phyloP scores from a whole-genome alignment of 2,888 invertebrate genomes.

The Heliconius aoede region DNA sequence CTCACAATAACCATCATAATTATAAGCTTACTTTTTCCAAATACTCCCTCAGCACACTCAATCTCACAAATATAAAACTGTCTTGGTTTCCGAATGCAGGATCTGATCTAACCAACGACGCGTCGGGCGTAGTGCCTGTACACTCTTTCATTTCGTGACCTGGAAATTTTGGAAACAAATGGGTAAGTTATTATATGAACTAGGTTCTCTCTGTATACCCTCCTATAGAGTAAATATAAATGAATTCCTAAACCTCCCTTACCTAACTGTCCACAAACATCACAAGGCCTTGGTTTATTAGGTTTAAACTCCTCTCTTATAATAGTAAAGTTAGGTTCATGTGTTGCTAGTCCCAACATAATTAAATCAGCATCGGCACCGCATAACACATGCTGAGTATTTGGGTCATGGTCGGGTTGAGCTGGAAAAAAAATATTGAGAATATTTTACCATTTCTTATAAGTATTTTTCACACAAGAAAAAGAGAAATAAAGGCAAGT shows the following conservation, averaged over 20 bases:
- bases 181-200: no score
- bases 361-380: constrained; percentile 99
- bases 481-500: no score
- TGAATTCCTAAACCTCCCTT: constrained; percentile 28
- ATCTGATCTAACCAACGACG: constrained; percentile 83
- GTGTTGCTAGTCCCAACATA: constrained; percentile 99
- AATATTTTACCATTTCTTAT: not conserved
- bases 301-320: constrained; percentile 99
- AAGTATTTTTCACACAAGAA: not conserved
- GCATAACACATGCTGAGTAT: constrained; percentile 98
- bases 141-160: constrained; percentile 98
- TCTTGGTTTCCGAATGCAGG: constrained; percentile 88
- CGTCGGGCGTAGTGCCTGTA: constrained; percentile 87
- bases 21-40: constrained; percentile 73
- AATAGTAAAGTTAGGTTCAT: constrained; percentile 99
- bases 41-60: constrained; percentile 96
- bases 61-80: constrained; percentile 96
- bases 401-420: constrained; percentile 97
- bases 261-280: constrained; percentile 94
- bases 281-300: constrained; percentile 97
- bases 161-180: no score
- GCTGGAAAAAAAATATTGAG: constrained; percentile 74
- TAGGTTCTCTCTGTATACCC: no score
- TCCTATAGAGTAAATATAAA: no score
- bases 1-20: no score